Percentiles rank a stretch among this genome's conserved stretches.
phyloP scores from a whole-genome alignment of 2,888 invertebrate genomes.

The Hydraecia micacea region DNA sequence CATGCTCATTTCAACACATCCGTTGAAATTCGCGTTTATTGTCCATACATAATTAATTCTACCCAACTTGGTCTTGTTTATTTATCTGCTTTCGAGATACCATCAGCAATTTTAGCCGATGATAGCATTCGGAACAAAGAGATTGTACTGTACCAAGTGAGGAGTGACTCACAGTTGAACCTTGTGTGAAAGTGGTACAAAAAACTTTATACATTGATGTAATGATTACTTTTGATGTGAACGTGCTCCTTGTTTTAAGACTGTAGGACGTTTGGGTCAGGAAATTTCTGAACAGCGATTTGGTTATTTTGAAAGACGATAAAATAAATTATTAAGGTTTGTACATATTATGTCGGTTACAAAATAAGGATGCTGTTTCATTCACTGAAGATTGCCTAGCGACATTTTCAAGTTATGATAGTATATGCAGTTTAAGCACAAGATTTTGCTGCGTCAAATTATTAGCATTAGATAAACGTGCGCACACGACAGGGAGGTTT shows the following conservation, averaged over 20 bases:
- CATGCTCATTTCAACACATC: conserved; percentile 38
- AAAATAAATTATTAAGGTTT: not conserved
- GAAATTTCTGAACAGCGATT: conserved; percentile 8
- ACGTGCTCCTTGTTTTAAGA: conserved; percentile 59
- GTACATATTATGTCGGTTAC: not conserved
- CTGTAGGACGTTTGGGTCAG: conserved; percentile 31
- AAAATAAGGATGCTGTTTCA: not conserved
- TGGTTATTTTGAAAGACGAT: not conserved
- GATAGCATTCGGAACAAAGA: conserved; percentile 61
- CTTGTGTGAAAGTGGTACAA: conserved; percentile 69
- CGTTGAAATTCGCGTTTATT: conserved; percentile 44
- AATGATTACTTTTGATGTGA: conserved; percentile 61
- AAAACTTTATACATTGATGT: conserved; percentile 53
- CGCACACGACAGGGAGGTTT: too few species aligned
- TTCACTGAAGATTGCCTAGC: too few species aligned
- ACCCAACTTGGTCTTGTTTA: conserved; percentile 47
- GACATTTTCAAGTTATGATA: not conserved
- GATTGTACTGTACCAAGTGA: conserved; percentile 39
- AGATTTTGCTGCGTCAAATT: not conserved
- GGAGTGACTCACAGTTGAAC: conserved; percentile 61
- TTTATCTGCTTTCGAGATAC: conserved; percentile 58
- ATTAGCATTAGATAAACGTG: not conserved
- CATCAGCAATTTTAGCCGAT: conserved; percentile 61
- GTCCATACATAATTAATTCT: conserved; percentile 48
- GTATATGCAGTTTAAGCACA: too few species aligned